Base-by-base conservation (phyloP, 2,797 vertebrate species). In the Chromis chromis region DNA sequence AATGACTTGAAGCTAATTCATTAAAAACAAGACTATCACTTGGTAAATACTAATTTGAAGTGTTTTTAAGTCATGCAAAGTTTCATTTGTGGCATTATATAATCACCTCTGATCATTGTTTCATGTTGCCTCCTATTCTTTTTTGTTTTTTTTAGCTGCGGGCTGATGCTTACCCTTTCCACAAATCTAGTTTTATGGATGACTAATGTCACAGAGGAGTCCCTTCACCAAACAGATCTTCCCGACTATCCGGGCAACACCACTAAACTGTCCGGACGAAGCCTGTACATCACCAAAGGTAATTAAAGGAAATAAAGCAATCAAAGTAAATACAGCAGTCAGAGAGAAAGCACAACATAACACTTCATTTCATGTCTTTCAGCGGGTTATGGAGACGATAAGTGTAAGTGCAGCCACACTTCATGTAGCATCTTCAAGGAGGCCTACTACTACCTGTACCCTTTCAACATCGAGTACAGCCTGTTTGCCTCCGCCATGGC, bases 381-480 rank as follows among this genome's bases (percentile, higher is more conserved):
- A 95, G 94, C 89, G 17, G 64, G 81, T 24, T 87, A 85, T 28
- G 88, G 78, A 6, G 74, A 86, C 0, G 77, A 85, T 0, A 58
- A 54, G 1, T 99, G 98, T 68, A 58, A 86, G 3, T 99, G 98
- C 85, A 89, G 91, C 79, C 95, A 94, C 14, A 75, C 90, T 0
- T 66, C 96, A 36, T 99, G 98, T 66, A 82, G 87, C 61, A 65
- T 96, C 87, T 98, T 99, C 84, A 93, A 98, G 84, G 89, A 94
- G 0, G 96, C 96, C 17, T 98, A 95, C 69, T 97, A 95, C 86
- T 99, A 98, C 94, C 82, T 99, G 40, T 98, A 99, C 69, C 98
- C 97, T 14, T 98, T 99, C 88, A 99, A 98, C 89, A 98, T 98
- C 0, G 98, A 99, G 86, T 99, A 99, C 92, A 97, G 97, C 61